phyloP scores from a whole-genome alignment of 1,140 invertebrate genomes.

The Drosophila punjabiensis region DNA sequence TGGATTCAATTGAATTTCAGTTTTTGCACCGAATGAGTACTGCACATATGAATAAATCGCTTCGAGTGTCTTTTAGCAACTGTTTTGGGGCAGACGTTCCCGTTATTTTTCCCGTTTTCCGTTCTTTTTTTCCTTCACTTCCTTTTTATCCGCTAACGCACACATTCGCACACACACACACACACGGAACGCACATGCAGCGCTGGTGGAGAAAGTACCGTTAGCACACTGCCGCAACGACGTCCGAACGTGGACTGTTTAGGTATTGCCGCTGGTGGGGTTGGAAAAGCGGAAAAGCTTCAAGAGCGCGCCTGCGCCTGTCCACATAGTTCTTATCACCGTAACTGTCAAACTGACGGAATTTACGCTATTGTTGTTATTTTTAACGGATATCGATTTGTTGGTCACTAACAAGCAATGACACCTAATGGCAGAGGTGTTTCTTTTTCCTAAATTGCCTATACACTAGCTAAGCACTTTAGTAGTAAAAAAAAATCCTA shows the following conservation, averaged over 20 bases:
- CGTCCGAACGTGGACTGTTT: conserved; percentile 70
- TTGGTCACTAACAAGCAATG: conserved; percentile 2
- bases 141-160: conserved; percentile 45
- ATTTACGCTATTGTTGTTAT: conserved; percentile 44
- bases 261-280: conserved; percentile 19
- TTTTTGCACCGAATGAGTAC: conserved; percentile 28
- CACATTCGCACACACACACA: conserved; percentile 25
- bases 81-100: conserved; percentile 42
- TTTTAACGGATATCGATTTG: conserved; percentile 64
- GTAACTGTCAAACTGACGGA: conserved; percentile 51
- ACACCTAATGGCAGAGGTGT: background rate
- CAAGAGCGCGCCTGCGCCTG: conserved; percentile 44
- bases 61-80: conserved; percentile 18
- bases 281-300: background rate
- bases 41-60: conserved; percentile 19
- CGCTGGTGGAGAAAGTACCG: conserved; percentile 50
- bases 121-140: conserved; percentile 40
- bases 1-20: conserved; percentile 44
- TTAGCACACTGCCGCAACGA: conserved; percentile 69
- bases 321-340: conserved; percentile 42
- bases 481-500: background rate
- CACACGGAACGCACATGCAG: conserved; percentile 69
- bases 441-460: background rate
- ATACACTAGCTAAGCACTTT: background rate
- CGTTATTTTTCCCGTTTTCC: conserved; percentile 54